Conservation (phyloP, 2,888 invertebrate genomes). For the Resseliella maxima region DNA sequence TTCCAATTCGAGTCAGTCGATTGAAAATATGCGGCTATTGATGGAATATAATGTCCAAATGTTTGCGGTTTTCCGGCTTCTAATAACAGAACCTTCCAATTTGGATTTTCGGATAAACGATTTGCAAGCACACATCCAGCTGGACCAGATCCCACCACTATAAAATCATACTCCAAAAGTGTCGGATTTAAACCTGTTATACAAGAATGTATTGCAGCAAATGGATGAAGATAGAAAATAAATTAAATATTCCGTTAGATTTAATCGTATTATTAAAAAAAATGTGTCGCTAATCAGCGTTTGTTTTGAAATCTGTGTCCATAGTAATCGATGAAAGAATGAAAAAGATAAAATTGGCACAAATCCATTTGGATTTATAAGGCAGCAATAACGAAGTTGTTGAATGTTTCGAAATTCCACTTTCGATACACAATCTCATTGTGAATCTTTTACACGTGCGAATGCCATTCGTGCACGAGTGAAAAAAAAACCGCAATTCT, state of each 20-base stretch:
- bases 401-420: neutral
- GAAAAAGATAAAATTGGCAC: neutral
- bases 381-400: neutral
- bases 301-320: neutral
- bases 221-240: neutral
- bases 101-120: constrained; percentile 66
- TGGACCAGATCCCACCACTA: constrained; percentile 83
- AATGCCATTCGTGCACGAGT: neutral
- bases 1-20: constrained; percentile 75
- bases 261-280: neutral
- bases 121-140: constrained; percentile 73
- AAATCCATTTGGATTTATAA: neutral
- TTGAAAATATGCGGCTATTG: constrained; percentile 64
- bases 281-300: neutral
- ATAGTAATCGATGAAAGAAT: neutral
- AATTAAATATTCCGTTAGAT: neutral
- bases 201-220: neutral
- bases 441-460: neutral
- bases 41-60: constrained; percentile 64
- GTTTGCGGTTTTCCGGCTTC: constrained; percentile 70
- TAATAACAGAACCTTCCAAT: constrained; percentile 69
- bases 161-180: constrained; percentile 51
- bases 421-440: constrained; percentile 5
- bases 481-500: neutral
- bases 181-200: constrained; percentile 40